Base-by-base conservation (phyloP, 1,140 invertebrate genomes). In the Sitophilus oryzae region DNA sequence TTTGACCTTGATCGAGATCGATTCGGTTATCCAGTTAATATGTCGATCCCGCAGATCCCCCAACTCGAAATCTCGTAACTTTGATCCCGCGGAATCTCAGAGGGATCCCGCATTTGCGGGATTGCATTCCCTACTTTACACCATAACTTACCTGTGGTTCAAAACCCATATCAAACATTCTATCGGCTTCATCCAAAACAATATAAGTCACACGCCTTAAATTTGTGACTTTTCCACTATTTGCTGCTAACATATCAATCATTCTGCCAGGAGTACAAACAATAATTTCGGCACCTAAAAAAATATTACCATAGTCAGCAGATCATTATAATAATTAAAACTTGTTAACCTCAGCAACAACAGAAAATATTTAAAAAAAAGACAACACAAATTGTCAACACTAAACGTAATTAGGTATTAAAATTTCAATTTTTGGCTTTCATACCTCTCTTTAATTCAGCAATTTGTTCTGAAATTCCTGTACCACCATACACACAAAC, bases 121-220 rank as follows among this genome's bases (percentile, higher is more conserved):
- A n/a, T n/a, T n/a, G n/a, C n/a, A n/a, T n/a, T n/a, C n/a, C n/a
- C n/a, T n/a, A n/a, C n/a, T n/a, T n/a, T 30, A n/a, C n/a, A 91
- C 90, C 9, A 16, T 23, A 21, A 50, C 30, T 52, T 51, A 57
- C 55, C 76, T 99, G 96, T 3, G 96, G 96, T 74, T 99, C 96
- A 74, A 99, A 99, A 14, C 96, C 96, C 94, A 99, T 98, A 69
- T 99, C 97, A 70, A 99, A 99, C 96, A 99, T 99, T 25, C 97
- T 77, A 74, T 99, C 97, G 1, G 97, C 97, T 75, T 99, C 97
- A 74, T 99, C 97, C 1, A 99, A 73, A 0, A 99, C 96, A 23
- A 98, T 83, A 71, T 98, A 99, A 0, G 96, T 99, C 21, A 96
- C 93, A 25, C 97, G 74, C 19, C 89, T 77, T 30, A 99, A 74